phyloP scores from a whole-genome alignment of 1,140 invertebrate genomes.

The Drosophila murphyi region DNA sequence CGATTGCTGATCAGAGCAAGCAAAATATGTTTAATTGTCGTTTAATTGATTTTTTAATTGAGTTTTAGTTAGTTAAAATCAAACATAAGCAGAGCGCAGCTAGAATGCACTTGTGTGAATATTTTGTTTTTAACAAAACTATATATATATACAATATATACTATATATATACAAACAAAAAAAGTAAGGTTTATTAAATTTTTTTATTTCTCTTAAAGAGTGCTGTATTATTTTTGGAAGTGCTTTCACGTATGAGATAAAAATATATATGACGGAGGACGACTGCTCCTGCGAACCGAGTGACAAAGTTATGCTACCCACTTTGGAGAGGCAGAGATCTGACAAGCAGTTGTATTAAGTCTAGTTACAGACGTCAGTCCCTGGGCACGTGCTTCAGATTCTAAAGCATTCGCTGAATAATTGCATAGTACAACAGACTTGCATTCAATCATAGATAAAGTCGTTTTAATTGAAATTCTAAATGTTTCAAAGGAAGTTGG shows the following conservation, averaged over 20 bases:
- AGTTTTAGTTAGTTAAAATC: constrained; percentile 16
- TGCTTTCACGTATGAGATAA: too few relatives aligned
- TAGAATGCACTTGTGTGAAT: neutral
- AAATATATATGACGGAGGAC: too few relatives aligned
- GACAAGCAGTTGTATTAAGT: constrained; percentile 10
- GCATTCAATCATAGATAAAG: constrained; percentile 68
- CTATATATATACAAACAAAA: neutral
- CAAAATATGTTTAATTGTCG: constrained; percentile 46
- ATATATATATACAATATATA: neutral
- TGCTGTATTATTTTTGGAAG: too few relatives aligned
- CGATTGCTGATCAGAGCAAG: constrained; percentile 10
- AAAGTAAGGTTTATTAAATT: neutral
- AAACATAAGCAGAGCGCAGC: neutral
- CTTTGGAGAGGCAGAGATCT: neutral
- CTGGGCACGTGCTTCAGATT: constrained; percentile 68
- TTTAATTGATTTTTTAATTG: constrained; percentile 37
- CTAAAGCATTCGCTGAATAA: constrained; percentile 37
- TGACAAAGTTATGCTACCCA: constrained; percentile 16
- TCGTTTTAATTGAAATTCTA: constrained; percentile 81
- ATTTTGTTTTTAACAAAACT: too few relatives aligned
- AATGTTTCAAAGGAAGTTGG: constrained; percentile 81
- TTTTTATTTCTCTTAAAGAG: neutral
- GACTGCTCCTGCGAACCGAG: neutral
- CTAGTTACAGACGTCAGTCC: constrained; percentile 48
- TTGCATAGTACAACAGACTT: constrained; percentile 28